Base-by-base conservation (phyloP, 1,140 invertebrate genomes). In the Limonius californicus region DNA sequence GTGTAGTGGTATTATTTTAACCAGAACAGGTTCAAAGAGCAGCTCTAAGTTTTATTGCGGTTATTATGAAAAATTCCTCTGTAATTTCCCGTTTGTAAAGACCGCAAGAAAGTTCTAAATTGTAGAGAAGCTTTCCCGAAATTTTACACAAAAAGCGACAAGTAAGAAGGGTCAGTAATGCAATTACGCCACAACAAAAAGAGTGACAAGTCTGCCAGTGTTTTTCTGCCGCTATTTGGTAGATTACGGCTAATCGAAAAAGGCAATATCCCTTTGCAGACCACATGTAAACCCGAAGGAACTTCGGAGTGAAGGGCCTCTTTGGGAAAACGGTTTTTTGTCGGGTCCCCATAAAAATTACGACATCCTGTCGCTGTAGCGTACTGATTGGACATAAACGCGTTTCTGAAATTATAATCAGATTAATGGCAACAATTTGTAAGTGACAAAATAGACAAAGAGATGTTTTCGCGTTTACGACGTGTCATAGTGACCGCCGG, bases 141-240 rank as follows among this genome's bases (percentile, higher is more conserved):
- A 11, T 39, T 39, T 50, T 9, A 50, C 45, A 50, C 45, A 50
- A 50, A 50, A 50, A 50, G 45, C 16, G 16, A 19, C 7, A 50
- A 18, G 45, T 39, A 18, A 50, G 45, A 21, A 50, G 45, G 45
- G 35, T 39, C 35, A 18, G 45, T 50, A 50, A 50, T 50, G 16
- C 45, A 50, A 50, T 50, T 50, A 50, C 45, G 45, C 14, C 16
- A 50, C 45, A 12, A 50, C 45, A 21, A 50, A 50, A 50, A 50
- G 20, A 12, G 45, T 50, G 45, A 50, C 45, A 50, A 50, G 45
- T 50, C 45, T 50, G n/a, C 20, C 45, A 16, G n/a, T 39, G 35
- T 39, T 39, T 50, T 50, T 50, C 45, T 50, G 45, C 16, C 35
- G 35, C 35, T 39, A 39, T 39, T 39, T 39, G 35, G 35, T 39